Evolutionary conservation across 1,140 invertebrate species (phyloP), one percentile per base, ranked within the genome.

Genomic region (Pseudomyrmex cubaensis): DNA sequence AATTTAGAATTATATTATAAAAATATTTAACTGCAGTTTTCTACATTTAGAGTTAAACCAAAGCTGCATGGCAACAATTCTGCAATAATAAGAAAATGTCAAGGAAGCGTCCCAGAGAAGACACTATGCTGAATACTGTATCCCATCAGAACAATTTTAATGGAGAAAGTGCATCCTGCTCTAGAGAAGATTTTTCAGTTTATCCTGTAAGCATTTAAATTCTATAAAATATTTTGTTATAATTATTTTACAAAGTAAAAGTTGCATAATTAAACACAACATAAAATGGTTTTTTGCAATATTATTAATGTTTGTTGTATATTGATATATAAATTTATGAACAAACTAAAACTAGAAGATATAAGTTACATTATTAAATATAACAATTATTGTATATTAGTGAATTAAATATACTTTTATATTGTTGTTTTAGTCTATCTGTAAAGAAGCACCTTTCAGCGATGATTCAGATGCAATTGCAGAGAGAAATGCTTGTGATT

Each of bases 371-470:
- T 61, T 46, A 61, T 2, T 59, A 13, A 15, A 20, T 54, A 15
- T 50, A 35, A 59, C 35, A 35, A 35, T 35, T 35, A 22, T 62
- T 25, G 50, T 59, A 25, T 44, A 20, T 78, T 48, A 56, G 50
- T 0, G 10, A 17, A 2, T 95, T 57, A 90, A 50, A 66, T 46
- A 12, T 73, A 35, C 1, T 61, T 15, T 86, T 83, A 77, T 74
- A 90, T 66, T 52, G 89, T 66, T 90, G 84, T 96, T 96, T 50
- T 94, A 98, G 97, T 97, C 97, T 13, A 96, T 97, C 83, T 96
- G 96, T 89, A 95, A 95, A 80, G 96, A 98, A 89, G 98, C 99
- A 15, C 98, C 98, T 12, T 99, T 98, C 94, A 97, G 97, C 88
- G 96, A 97, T 92, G 99, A 99, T 88, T 95, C 96, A 54, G 96